Conservation (phyloP, 2,797 vertebrate genomes). For the Girardinus metallicus region DNA sequence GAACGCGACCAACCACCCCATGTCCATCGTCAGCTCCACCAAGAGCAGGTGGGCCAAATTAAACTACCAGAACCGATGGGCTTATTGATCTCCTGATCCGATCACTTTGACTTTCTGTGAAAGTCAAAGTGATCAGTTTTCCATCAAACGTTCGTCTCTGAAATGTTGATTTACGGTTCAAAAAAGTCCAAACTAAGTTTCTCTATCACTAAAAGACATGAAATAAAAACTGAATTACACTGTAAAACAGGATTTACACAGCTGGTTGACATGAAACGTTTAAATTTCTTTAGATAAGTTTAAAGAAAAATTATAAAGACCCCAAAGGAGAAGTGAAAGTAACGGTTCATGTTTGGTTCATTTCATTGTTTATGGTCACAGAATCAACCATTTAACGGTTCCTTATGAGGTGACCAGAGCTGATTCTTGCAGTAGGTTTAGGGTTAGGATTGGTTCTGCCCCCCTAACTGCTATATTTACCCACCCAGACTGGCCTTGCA, state of each 20-base stretch:
- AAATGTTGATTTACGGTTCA: background rate
- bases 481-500: slow-evolving; percentile 92
- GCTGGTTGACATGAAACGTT: background rate
- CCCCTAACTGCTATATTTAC: background rate
- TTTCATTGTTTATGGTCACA: background rate
- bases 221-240: background rate
- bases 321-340: background rate
- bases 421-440: background rate
- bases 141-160: background rate
- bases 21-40: slow-evolving; percentile 96
- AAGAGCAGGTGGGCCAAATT: slow-evolving; percentile 91
- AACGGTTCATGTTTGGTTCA: background rate
- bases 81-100: background rate
- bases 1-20: slow-evolving; percentile 90
- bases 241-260: background rate
- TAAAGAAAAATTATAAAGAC: background rate
- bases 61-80: background rate
- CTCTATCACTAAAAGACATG: background rate
- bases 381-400: too few relatives aligned
- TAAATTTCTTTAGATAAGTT: too few relatives aligned
- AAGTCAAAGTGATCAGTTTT: too few relatives aligned
- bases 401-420: background rate
- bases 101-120: background rate
- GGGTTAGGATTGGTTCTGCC: background rate
- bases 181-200: background rate